Evolutionary conservation across 2,888 invertebrate species (phyloP).

Genomic region (Clostera curtula): DNA sequence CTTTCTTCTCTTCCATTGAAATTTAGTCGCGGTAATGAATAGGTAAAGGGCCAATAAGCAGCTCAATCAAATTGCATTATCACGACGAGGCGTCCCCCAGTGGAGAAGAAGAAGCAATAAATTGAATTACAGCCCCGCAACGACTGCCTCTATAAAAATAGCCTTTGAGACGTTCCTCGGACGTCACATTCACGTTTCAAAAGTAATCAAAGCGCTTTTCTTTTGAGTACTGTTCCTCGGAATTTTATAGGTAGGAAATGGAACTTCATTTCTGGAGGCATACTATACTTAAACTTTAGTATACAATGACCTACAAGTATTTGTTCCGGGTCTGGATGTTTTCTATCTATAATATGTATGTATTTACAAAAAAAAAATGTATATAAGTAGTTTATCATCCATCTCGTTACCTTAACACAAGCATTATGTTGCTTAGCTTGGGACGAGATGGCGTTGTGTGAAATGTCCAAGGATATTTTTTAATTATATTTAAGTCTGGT

Average conservation of each 20-base stretch:
- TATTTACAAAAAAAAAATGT: no score
- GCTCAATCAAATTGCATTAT: constrained; percentile 67
- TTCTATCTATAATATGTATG: no score
- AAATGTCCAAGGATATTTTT: no score
- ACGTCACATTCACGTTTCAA: constrained; percentile 18
- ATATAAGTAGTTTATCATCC: no score
- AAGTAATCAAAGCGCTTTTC: constrained; percentile 39
- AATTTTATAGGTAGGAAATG: constrained; percentile 11
- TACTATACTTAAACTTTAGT: background rate
- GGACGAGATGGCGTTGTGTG: no score
- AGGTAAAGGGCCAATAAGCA: constrained; percentile 66
- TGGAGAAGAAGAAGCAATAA: constrained; percentile 51
- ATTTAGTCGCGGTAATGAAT: constrained; percentile 53
- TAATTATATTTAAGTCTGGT: no score
- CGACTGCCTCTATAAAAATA: constrained; percentile 51
- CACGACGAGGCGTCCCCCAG: constrained; percentile 40
- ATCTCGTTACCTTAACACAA: no score
- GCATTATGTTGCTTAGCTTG: no score
- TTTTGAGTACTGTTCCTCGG: constrained; percentile 19
- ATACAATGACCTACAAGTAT: no score
- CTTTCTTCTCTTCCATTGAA: constrained; percentile 34
- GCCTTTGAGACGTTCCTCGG: constrained; percentile 35
- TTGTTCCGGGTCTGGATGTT: no score
- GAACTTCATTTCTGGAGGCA: background rate
- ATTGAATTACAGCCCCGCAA: constrained; percentile 60